These are phyloP conservation scores for Saccostrea echinata DNA, from an alignment of 1,140 invertebrate species.

Conservation along the genomic window DNA sequence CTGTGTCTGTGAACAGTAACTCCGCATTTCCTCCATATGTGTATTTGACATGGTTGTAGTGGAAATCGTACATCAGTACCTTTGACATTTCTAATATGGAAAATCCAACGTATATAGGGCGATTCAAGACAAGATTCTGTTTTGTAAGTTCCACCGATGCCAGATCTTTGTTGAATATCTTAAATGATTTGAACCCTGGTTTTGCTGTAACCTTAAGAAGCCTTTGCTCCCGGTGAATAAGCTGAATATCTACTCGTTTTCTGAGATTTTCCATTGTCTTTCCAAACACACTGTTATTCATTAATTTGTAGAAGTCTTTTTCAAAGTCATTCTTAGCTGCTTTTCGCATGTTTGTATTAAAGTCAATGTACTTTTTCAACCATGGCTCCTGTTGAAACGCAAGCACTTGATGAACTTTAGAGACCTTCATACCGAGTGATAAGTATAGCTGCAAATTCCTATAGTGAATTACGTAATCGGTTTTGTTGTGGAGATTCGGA, in stretches of 20 bases:
- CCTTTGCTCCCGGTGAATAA: constrained; percentile 8
- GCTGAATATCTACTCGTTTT: constrained; percentile 59
- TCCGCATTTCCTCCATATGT: constrained; percentile 70
- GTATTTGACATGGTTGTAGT: constrained; percentile 70
- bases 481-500: constrained; percentile 11
- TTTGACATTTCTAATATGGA: constrained; percentile 55
- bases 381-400: constrained; percentile 48
- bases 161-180: constrained; percentile 73
- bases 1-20: constrained; percentile 80
- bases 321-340: constrained; percentile 77
- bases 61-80: constrained; percentile 73
- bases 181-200: constrained; percentile 73
- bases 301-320: constrained; percentile 79
- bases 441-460: constrained; percentile 57
- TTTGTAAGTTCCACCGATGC: constrained; percentile 59
- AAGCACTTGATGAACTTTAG: constrained; percentile 53
- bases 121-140: constrained; percentile 59
- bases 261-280: constrained; percentile 80
- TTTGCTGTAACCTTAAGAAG: constrained; percentile 68
- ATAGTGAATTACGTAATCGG: constrained; percentile 53
- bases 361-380: constrained; percentile 58
- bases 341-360: constrained; percentile 69
- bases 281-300: constrained; percentile 80
- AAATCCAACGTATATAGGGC: constrained; percentile 62
- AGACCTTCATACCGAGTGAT: constrained; percentile 51